phyloP scores from a whole-genome alignment of 2,888 invertebrate genomes.

The Podotricha telesiphe region DNA sequence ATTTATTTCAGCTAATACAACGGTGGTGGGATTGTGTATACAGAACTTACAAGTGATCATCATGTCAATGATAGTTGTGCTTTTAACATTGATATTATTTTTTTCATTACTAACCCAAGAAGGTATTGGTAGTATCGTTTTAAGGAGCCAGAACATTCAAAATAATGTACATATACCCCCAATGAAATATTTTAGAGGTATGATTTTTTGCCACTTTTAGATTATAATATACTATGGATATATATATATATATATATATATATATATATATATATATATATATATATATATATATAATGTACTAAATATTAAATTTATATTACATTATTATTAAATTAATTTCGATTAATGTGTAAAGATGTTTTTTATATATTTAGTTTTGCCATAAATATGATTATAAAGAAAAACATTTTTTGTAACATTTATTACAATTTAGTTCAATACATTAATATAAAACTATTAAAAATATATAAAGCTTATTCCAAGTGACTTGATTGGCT shows the following conservation, averaged over 20 bases:
- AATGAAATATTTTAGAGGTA: not conserved
- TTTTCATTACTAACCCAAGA: slow-evolving; percentile 63
- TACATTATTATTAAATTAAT: too few relatives aligned
- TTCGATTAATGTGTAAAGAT: too few relatives aligned
- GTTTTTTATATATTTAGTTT: too few relatives aligned
- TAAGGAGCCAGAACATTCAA: not conserved
- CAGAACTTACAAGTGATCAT: slow-evolving; percentile 57
- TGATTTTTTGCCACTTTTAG: not conserved
- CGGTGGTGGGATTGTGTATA: slow-evolving; percentile 66
- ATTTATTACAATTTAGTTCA: too few relatives aligned
- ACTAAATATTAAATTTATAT: too few relatives aligned
- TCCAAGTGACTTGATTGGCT: too few relatives aligned
- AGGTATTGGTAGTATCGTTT: slow-evolving; percentile 2
- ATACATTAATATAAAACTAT: too few relatives aligned
- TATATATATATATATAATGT: too few relatives aligned
- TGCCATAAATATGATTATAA: too few relatives aligned
- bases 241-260: not conserved
- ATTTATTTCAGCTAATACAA: slow-evolving; percentile 64
- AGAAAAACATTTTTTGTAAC: too few relatives aligned
- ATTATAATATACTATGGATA: not conserved
- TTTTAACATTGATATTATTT: slow-evolving; percentile 57
- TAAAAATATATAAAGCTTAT: too few relatives aligned
- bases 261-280: too few relatives aligned
- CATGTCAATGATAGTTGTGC: slow-evolving; percentile 55
- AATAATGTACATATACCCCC: not conserved